Percentiles rank a stretch among this genome's conserved stretches.
Conservation (phyloP, 2,113 vertebrate species). For the Anser cygnoides region DNA sequence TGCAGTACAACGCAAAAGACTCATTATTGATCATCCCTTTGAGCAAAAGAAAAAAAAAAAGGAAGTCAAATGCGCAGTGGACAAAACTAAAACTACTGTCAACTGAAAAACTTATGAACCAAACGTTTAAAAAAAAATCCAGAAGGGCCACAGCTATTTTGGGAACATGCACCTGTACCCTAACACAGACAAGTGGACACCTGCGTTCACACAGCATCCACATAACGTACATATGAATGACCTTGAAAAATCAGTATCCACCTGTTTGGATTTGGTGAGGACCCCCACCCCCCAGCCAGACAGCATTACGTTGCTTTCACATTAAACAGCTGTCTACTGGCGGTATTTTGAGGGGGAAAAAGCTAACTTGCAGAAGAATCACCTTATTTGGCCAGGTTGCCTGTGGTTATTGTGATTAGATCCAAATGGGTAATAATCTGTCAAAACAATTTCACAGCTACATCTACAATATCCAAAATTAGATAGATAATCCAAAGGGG, state of each 20-base stretch:
- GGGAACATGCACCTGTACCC: not conserved
- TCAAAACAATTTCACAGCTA: not conserved
- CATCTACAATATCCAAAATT: not conserved
- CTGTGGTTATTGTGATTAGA: not conserved
- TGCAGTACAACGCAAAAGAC: not conserved
- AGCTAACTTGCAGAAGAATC: not conserved
- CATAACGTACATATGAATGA: not conserved
- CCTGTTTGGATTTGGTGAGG: not conserved
- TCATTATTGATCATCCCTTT: not conserved
- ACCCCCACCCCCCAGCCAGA: not conserved
- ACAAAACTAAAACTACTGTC: not conserved
- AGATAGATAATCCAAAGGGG: not conserved
- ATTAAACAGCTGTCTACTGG: not conserved
- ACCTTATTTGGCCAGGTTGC: not conserved
- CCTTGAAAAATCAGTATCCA: not conserved
- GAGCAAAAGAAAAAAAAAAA: not conserved
- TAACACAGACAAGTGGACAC: not conserved
- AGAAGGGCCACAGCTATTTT: not conserved
- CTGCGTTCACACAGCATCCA: not conserved
- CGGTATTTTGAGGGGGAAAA: fast-evolving
- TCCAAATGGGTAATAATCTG: not conserved
- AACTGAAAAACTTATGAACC: not conserved
- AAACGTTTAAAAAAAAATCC: not conserved
- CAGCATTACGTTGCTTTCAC: not conserved
- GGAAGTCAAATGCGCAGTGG: not conserved